phyloP scores from a whole-genome alignment of 2,888 invertebrate species.

The Pyralis farinalis region DNA sequence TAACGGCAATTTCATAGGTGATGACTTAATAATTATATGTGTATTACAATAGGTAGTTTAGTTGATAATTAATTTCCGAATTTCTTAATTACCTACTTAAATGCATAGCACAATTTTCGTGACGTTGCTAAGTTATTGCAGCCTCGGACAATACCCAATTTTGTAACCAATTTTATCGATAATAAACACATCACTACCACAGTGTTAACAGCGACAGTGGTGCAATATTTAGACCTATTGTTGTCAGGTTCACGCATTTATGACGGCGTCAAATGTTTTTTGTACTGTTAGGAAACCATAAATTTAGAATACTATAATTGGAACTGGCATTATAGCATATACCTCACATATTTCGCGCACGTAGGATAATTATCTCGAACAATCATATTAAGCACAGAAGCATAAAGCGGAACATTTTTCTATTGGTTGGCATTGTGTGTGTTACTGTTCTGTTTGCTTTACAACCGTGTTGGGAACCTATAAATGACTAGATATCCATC shows the following conservation, averaged over 20 bases:
- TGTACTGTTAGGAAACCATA: slow-evolving; percentile 1
- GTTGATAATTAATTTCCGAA: slow-evolving; percentile 22
- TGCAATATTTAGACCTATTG: slow-evolving; percentile 45
- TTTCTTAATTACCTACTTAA: slow-evolving; percentile 31
- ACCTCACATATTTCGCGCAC: slow-evolving; percentile 10
- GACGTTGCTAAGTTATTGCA: slow-evolving; percentile 36
- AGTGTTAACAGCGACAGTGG: slow-evolving; percentile 13
- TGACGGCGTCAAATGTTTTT: slow-evolving; percentile 21
- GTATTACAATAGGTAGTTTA: background rate
- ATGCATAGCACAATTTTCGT: slow-evolving; percentile 27
- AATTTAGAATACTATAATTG: too few relatives aligned
- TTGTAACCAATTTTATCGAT: slow-evolving; percentile 40
- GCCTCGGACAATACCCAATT: slow-evolving; percentile 46
- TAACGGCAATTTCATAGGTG: too few relatives aligned
- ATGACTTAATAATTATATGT: too few relatives aligned
- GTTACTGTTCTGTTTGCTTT: background rate
- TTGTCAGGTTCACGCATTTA: slow-evolving; percentile 40
- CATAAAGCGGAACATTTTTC: slow-evolving; percentile 24
- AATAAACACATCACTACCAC: slow-evolving; percentile 10
- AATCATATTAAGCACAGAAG: slow-evolving; percentile 19
- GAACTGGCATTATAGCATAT: background rate
- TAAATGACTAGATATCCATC: slow-evolving; percentile 2
- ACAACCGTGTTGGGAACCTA: background rate
- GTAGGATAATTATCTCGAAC: slow-evolving; percentile 12
- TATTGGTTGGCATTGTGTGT: slow-evolving; percentile 18